Conservation (phyloP, 2,113 vertebrate species). For the Tetrax tetrax region DNA sequence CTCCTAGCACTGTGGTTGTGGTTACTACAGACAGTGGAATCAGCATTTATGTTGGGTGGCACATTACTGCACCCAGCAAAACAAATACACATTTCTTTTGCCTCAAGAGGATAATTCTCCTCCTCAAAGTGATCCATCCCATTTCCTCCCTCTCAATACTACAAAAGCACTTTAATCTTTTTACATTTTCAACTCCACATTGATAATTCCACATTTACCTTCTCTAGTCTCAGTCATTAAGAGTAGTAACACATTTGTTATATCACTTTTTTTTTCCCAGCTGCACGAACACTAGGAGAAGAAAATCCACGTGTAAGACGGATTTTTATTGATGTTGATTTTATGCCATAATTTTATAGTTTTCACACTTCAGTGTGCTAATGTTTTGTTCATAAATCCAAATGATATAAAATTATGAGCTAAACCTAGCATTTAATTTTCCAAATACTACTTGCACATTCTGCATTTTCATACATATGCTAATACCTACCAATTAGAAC, state of each 20-base stretch:
- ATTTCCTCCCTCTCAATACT: background rate
- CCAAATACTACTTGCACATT: slow-evolving; percentile 35
- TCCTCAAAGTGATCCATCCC: background rate
- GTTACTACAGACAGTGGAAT: background rate
- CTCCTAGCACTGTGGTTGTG: background rate
- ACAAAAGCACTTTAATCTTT: background rate
- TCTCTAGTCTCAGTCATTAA: background rate
- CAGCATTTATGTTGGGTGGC: background rate
- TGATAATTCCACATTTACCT: background rate
- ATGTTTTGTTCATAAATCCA: slow-evolving; percentile 48
- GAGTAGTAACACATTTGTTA: background rate
- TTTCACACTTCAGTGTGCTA: slow-evolving; percentile 26
- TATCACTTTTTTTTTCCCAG: background rate
- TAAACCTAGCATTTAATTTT: slow-evolving; percentile 59
- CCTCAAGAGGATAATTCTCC: background rate
- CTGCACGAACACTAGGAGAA: background rate
- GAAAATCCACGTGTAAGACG: background rate
- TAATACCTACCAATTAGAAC: slow-evolving; percentile 64
- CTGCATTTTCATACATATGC: slow-evolving; percentile 58
- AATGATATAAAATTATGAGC: slow-evolving; percentile 28
- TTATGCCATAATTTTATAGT: slow-evolving; percentile 17
- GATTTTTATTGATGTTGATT: slow-evolving; percentile 26
- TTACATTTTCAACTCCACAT: background rate
- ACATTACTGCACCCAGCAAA: background rate
- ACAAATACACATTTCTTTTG: background rate